Conservation (phyloP, 2,888 invertebrate genomes). For the Dynastes grantii region DNA sequence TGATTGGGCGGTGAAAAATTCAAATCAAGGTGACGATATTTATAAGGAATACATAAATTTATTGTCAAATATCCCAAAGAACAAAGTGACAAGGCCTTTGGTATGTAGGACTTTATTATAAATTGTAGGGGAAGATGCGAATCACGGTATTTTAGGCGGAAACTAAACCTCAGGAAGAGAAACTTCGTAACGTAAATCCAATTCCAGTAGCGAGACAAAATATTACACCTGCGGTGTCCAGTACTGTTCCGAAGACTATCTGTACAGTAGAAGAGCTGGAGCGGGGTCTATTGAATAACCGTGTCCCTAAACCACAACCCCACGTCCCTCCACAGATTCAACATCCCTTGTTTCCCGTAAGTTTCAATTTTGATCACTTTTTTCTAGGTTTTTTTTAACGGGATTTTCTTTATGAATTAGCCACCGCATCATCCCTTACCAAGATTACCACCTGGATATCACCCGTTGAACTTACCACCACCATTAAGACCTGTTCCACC, state of each 20-base stretch:
- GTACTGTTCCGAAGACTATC: conserved; percentile 73
- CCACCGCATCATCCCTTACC: conserved; percentile 63
- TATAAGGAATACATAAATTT: conserved; percentile 7
- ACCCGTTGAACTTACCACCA: conserved; percentile 69
- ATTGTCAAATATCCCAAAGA: conserved; percentile 6
- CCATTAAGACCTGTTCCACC: conserved; percentile 61
- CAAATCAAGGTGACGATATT: conserved; percentile 16
- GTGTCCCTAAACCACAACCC: conserved; percentile 21
- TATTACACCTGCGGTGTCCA: conserved; percentile 5
- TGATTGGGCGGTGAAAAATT: conserved; percentile 49
- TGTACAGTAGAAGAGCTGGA: conserved; percentile 84
- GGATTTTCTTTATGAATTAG: conserved; percentile 55
- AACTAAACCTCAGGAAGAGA: conserved; percentile 13
- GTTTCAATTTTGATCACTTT: background rate
- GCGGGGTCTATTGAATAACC: conserved; percentile 73
- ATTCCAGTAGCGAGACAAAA: conserved; percentile 11
- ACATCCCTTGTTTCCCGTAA: conserved; percentile 61
- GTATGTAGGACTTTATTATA: background rate
- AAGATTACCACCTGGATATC: conserved; percentile 69
- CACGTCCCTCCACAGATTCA: conserved; percentile 60
- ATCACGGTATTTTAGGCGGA: conserved; percentile 28
- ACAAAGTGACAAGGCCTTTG: background rate
- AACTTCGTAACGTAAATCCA: background rate
- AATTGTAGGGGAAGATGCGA: background rate
- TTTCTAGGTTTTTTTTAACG: background rate